Evolutionary conservation across 2,113 vertebrate genomes (phyloP).

Genomic region (Mobula birostris): DNA sequence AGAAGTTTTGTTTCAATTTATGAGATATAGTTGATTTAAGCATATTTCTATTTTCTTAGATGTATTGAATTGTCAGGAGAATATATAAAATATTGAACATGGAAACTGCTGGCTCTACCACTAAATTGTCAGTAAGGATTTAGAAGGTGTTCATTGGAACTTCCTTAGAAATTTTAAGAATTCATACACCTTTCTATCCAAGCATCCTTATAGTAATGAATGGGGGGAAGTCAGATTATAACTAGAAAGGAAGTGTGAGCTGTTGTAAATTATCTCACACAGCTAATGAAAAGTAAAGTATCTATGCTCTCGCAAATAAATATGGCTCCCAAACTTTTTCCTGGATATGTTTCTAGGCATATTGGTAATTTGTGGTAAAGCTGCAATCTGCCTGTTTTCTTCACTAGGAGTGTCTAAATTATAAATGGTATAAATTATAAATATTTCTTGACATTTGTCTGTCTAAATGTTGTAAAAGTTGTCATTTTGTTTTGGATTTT

Average conservation of each 20-base stretch:
- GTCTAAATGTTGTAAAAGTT: neutral
- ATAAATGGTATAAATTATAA: neutral
- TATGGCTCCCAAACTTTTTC: neutral
- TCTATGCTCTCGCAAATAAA: neutral
- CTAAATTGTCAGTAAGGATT: neutral
- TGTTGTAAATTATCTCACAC: neutral
- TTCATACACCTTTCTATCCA: neutral
- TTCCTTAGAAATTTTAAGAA: neutral
- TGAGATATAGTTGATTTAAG: neutral
- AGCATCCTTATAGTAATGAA: neutral
- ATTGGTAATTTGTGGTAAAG: neutral
- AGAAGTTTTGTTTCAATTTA: conserved; percentile 14
- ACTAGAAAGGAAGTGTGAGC: too few relatives aligned
- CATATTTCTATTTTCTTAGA: neutral
- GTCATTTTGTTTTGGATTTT: neutral
- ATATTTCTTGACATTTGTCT: neutral
- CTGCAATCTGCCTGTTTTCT: neutral
- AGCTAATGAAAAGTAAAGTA: neutral
- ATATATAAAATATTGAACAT: neutral
- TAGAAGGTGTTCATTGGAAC: neutral
- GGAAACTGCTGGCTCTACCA: neutral
- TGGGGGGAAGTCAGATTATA: neutral
- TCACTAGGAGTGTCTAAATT: neutral
- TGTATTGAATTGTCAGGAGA: neutral
- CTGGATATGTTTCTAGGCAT: neutral